These are phyloP conservation scores for Pantelozetes paolii DNA, from an alignment of 2,888 invertebrate species.

Conservation along the genomic window DNA sequence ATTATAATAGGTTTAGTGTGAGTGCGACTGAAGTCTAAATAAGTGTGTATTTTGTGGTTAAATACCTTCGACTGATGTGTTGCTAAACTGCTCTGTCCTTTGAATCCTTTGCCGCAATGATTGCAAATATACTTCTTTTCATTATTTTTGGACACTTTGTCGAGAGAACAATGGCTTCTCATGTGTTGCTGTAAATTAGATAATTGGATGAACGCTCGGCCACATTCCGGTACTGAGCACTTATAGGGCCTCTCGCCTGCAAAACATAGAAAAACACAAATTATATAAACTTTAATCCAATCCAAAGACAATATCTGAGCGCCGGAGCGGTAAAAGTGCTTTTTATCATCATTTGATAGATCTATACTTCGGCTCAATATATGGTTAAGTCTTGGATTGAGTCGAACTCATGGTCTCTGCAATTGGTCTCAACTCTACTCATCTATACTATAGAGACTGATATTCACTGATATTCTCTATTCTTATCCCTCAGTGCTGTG, in stretches of 20 bases:
- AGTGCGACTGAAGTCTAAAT: background rate
- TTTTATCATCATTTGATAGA: slow-evolving; percentile 11
- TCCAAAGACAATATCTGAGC: background rate
- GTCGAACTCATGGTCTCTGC: background rate
- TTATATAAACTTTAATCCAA: background rate
- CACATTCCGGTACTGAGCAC: slow-evolving; percentile 92
- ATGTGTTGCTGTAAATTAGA: slow-evolving; percentile 94
- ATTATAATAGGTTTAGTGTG: no score
- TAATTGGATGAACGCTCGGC: slow-evolving; percentile 90
- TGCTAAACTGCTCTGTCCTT: slow-evolving; percentile 88
- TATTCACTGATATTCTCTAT: no score
- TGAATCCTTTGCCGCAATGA: slow-evolving; percentile 93
- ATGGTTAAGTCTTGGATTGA: background rate
- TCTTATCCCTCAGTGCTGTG: background rate
- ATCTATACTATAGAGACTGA: slow-evolving; percentile 7
- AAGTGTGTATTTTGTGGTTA: background rate
- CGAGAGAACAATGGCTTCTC: slow-evolving; percentile 91
- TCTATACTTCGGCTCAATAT: slow-evolving; percentile 3
- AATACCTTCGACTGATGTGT: slow-evolving; percentile 93
- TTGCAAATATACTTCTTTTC: slow-evolving; percentile 93
- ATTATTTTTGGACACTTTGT: slow-evolving; percentile 64
- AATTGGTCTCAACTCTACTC: background rate
- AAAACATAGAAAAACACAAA: slow-evolving; percentile 50
- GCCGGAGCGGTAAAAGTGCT: background rate
- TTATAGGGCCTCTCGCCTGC: slow-evolving; percentile 94